Evolutionary conservation across 2,113 vertebrate species (phyloP), one percentile per base, ranked within the genome.

Genomic region (Salvelinus sp.): DNA sequence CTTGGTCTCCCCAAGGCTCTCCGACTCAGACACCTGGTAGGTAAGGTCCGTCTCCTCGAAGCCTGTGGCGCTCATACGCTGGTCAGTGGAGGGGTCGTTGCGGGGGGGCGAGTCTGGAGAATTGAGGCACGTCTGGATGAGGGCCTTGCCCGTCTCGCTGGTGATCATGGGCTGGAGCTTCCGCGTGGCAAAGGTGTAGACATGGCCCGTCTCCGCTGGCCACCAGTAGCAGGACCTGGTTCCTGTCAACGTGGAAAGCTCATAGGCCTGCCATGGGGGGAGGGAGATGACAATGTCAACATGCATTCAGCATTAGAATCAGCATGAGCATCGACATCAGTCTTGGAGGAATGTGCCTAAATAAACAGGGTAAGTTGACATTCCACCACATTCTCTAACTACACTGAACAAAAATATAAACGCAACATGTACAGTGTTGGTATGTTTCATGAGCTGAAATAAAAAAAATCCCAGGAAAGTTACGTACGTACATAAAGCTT

Each of bases 111-210:
- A 99, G 91, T 99, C 98, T 0, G 97, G 98, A 14, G 98, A 99
- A 92, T 99, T 99, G 85, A 99, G 96, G 93, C 98, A 99, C 5
- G 98, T 99, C 81, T 99, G 98, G 92, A 99, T 99, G 91, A 99
- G 91, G 0, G 98, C 98, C 88, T 99, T 99, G 75, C 98, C 98
- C 1, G 97, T 99, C 92, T 99, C 98, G 12, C 98, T 99, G 88
- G 98, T 99, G 90, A 99, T 99, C 97, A 99, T 99, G 84, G 98
- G 98, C 91, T 99, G 98, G 82, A 99, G 95, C 85, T 99, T 99
- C 72, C 97, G 96, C 0, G 98, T 99, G 81, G 98, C 98, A 67
- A 99, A 99, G 0, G 98, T 99, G 92, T 99, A 99, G 73, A 99
- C 98, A 0, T 99, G 98, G 79, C 98, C 98, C 0, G 98, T 99